Evolutionary conservation across 2,888 invertebrate genomes (phyloP).

Genomic region (Apamea anceps): DNA sequence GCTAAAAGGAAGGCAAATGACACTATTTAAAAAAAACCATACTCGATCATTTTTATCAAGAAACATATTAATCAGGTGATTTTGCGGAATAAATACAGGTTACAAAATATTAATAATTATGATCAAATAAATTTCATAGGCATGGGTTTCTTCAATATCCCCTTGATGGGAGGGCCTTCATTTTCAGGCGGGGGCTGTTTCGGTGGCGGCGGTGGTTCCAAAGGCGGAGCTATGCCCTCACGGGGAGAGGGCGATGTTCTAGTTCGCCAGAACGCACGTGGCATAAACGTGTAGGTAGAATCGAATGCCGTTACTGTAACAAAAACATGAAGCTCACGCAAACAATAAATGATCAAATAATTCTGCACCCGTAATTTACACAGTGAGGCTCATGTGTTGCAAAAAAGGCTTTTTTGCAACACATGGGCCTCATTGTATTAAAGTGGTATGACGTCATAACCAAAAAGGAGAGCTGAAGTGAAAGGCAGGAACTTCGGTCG

Average conservation of each 20-base stretch:
- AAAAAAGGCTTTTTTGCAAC: neutral
- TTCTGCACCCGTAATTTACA: too few relatives aligned
- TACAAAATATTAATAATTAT: conserved; percentile 1
- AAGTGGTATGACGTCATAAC: neutral
- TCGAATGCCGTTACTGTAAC: conserved; percentile 82
- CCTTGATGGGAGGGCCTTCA: conserved; percentile 77
- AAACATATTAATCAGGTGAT: conserved; percentile 34
- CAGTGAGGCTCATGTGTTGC: too few relatives aligned
- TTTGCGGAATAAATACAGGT: conserved; percentile 34
- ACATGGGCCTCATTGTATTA: neutral
- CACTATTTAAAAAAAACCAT: neutral
- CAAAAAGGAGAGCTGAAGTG: neutral
- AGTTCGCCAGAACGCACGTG: conserved; percentile 77
- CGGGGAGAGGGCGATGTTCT: conserved; percentile 70
- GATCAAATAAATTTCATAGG: conserved; percentile 85
- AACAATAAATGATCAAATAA: neutral
- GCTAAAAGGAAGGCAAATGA: neutral
- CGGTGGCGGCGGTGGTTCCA: conserved; percentile 76
- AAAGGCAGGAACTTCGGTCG: neutral
- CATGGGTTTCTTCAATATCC: conserved; percentile 88
- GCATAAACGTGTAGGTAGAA: conserved; percentile 82
- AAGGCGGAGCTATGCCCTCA: conserved; percentile 71
- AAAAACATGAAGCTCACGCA: conserved; percentile 14
- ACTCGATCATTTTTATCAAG: neutral
- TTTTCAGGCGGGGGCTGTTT: conserved; percentile 71